Base-by-base conservation (phyloP, 2,797 vertebrate species). In the Choloepus didactylus region DNA sequence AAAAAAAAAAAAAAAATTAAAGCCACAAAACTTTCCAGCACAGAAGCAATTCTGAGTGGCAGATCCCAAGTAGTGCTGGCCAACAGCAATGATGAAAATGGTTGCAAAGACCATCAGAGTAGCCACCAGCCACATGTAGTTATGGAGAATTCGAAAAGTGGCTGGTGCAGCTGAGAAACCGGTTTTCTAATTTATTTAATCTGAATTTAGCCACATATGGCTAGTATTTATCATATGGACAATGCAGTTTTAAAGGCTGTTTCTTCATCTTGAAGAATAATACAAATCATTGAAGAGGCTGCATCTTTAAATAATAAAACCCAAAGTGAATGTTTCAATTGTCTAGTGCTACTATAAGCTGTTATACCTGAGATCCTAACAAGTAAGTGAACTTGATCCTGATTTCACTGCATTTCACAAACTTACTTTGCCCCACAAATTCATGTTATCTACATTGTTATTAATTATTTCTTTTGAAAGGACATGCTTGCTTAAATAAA, bases 171-270 rank as follows among this genome's bases (percentile, higher is more conserved):
- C 19, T 11, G 6, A 72, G 54, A 16, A 51, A 44, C 18, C 14
- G 41, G 29, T 85, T 85, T 93, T 77, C 86, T 92, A n/a, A 59
- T 66, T 72, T 80, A 94, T 46, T 87, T 19, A 76, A 56, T n/a
- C 67, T 59, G 10, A 49, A 49, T 49, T 49, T 49, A 95, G 67
- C 35, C 60, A 31, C 9, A 31, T 3, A 41, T 6, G 23, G 35
- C 66, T 35, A 89, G 27, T 29, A 73, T 64, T 27, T 72, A 59
- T 59, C 38, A 3, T 1, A 54, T 0, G 56, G 31, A 72, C 8
- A 16, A 14, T 6, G 12, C 11, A 12, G 49, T 60, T 56, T 84
- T 75, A 80, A 92, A 76, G 77, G 69, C 35, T 19, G 72, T 44
- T 77, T 94, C 81, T 81, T 41, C 54, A 35, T 56, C 60, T 54